A percentile compares a stretch with the other conserved stretches of the same genome.
phyloP scores from a whole-genome alignment of 2,113 vertebrate genomes.

The Scomber japonicus region DNA sequence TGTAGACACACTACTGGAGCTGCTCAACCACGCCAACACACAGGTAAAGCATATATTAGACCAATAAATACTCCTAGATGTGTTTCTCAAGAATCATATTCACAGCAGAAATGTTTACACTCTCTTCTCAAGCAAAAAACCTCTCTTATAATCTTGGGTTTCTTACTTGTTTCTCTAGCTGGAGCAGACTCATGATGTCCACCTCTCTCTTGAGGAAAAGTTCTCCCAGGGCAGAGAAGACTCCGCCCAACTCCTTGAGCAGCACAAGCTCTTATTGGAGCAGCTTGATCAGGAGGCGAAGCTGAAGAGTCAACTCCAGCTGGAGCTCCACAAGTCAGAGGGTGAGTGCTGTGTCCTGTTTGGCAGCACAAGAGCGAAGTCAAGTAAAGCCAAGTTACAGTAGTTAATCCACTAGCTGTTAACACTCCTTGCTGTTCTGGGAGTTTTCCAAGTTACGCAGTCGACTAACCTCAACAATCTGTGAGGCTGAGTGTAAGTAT shows the following conservation, averaged over 20 bases:
- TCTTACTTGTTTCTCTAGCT: constrained; percentile 78
- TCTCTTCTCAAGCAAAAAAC: too few relatives aligned
- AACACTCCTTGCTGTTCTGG: background rate
- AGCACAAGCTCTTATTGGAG: constrained; percentile 88
- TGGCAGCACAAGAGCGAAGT: background rate
- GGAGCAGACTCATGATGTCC: constrained; percentile 88
- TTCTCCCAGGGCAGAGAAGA: constrained; percentile 86
- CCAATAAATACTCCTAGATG: too few relatives aligned
- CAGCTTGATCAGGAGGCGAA: constrained; percentile 87
- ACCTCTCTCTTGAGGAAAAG: constrained; percentile 86
- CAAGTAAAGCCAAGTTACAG: background rate
- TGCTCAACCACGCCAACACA: constrained; percentile 88
- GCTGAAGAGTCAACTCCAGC: constrained; percentile 85
- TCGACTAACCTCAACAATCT: background rate
- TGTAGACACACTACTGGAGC: constrained; percentile 90
- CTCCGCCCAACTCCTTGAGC: constrained; percentile 83
- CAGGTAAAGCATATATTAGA: constrained; percentile 83
- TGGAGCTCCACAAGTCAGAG: constrained; percentile 92
- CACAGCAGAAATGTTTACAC: too few relatives aligned
- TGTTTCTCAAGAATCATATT: background rate
- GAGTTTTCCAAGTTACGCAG: background rate
- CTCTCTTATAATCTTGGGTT: background rate
- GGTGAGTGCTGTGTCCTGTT: constrained; percentile 81
- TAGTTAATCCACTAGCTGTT: constrained; percentile 23
- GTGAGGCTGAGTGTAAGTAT: background rate